A percentile compares a stretch with the other conserved stretches of the same genome.
These are phyloP conservation scores for Daktulosphaira vitifoliae DNA, from an alignment of 1,140 invertebrate species.

Conservation along the genomic window DNA sequence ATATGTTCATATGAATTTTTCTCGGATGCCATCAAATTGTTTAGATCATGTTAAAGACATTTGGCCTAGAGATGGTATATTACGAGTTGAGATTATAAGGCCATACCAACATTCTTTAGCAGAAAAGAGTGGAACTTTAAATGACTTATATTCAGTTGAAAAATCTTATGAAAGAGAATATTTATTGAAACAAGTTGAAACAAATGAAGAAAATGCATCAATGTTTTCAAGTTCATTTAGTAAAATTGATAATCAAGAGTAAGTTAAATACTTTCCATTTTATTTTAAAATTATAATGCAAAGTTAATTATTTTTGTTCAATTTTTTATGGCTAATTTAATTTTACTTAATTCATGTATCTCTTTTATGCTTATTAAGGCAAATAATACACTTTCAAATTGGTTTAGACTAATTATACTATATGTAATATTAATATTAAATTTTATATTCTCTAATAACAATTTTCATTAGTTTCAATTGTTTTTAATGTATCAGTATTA, in stretches of 20 bases:
- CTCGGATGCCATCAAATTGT: slow-evolving; percentile 85
- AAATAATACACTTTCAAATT: no score
- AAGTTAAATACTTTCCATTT: slow-evolving; percentile 6
- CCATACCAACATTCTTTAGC: not conserved
- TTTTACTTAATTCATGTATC: not conserved
- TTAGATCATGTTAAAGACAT: slow-evolving; percentile 77
- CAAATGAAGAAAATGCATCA: slow-evolving; percentile 17
- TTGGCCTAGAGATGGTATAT: slow-evolving; percentile 92
- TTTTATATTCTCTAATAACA: no score
- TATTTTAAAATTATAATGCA: not conserved
- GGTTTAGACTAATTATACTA: no score
- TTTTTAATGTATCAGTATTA: no score
- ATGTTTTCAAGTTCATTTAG: slow-evolving; percentile 2
- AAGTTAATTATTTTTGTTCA: not conserved
- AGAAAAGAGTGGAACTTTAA: slow-evolving; percentile 47
- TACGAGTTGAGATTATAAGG: slow-evolving; percentile 85
- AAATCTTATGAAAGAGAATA: slow-evolving; percentile 73
- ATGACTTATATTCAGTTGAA: slow-evolving; percentile 59
- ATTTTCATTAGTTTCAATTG: no score
- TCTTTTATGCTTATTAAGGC: no score
- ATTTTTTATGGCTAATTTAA: not conserved
- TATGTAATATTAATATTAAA: no score
- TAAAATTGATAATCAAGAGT: slow-evolving; percentile 11
- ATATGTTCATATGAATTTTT: slow-evolving; percentile 92
- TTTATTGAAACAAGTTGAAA: slow-evolving; percentile 42